Percentiles rank a stretch among this genome's conserved stretches.
These are phyloP conservation scores for Leucoraja ocellata DNA, from an alignment of 2,797 vertebrate species.

Conservation along the genomic window DNA sequence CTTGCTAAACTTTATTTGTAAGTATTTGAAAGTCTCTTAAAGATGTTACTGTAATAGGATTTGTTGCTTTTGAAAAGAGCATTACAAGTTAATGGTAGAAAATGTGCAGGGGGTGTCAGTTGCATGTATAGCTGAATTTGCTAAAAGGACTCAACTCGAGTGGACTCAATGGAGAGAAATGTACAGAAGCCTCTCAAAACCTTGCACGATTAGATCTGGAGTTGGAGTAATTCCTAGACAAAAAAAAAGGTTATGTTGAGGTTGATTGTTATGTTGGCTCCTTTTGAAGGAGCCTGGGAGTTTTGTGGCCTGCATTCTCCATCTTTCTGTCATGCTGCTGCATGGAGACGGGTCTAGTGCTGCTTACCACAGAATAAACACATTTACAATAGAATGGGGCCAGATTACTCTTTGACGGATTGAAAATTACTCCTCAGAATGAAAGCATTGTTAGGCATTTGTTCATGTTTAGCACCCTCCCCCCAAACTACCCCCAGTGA, in stretches of 20 bases:
- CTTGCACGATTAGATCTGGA: conserved; percentile 37
- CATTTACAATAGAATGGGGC: conserved; percentile 50
- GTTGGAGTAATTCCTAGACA: conserved; percentile 34
- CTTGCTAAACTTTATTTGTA: conserved; percentile 34
- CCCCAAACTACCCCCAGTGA: conserved; percentile 45
- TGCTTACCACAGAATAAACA: conserved; percentile 44
- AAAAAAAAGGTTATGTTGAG: conserved; percentile 38
- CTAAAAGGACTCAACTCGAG: conserved; percentile 24
- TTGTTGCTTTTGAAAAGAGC: conserved; percentile 37
- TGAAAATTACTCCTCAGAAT: conserved; percentile 49
- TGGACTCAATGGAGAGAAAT: conserved; percentile 27
- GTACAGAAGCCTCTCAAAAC: conserved; percentile 33
- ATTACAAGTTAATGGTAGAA: conserved; percentile 39
- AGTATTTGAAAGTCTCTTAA: conserved; percentile 35
- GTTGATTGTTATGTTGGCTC: conserved; percentile 39
- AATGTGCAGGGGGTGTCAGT: conserved; percentile 31
- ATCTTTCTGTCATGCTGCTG: conserved; percentile 41
- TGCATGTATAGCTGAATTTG: conserved; percentile 33
- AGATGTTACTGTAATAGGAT: conserved; percentile 39
- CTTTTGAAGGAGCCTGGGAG: conserved; percentile 37
- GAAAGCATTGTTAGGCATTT: conserved; percentile 52
- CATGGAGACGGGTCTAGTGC: conserved; percentile 42
- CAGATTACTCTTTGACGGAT: conserved; percentile 48
- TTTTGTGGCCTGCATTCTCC: conserved; percentile 37
- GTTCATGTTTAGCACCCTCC: conserved; percentile 48